Conservation (phyloP, 2,888 invertebrate genomes). For the Ommatoiulus sabulosus region DNA sequence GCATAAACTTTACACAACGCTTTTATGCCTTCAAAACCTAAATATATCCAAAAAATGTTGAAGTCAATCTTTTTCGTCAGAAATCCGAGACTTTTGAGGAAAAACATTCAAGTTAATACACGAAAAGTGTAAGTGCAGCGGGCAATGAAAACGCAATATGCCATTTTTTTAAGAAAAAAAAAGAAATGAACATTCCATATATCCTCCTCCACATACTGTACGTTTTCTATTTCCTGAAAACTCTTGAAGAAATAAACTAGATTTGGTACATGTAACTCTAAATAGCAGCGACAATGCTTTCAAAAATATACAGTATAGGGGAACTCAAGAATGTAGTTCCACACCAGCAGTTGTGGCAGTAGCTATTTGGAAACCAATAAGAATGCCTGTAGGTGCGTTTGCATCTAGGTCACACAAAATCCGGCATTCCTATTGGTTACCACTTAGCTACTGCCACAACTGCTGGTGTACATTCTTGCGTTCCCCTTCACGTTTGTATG, state of each 20-base stretch:
- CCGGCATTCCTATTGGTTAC: too few relatives aligned
- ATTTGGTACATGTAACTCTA: not conserved
- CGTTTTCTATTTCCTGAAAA: slow-evolving; percentile 4
- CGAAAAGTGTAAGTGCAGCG: not conserved
- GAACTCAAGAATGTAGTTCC: too few relatives aligned
- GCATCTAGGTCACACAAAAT: too few relatives aligned
- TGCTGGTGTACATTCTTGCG: too few relatives aligned
- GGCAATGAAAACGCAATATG: not conserved
- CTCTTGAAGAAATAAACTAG: not conserved
- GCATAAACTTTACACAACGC: not conserved
- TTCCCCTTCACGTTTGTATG: too few relatives aligned
- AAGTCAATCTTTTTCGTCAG: slow-evolving; percentile 8
- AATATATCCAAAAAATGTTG: not conserved
- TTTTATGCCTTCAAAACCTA: not conserved
- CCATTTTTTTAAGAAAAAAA: not conserved
- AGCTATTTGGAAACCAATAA: too few relatives aligned
- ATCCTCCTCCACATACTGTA: not conserved
- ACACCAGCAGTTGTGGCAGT: too few relatives aligned
- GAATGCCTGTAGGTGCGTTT: too few relatives aligned
- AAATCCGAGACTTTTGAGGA: not conserved
- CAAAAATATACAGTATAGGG: too few relatives aligned
- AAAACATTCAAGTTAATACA: not conserved
- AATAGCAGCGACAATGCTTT: too few relatives aligned
- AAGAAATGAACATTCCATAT: not conserved
- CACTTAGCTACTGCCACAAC: too few relatives aligned